phyloP scores from a whole-genome alignment of 2,797 vertebrate species.

The Rhinichthys osculus region DNA sequence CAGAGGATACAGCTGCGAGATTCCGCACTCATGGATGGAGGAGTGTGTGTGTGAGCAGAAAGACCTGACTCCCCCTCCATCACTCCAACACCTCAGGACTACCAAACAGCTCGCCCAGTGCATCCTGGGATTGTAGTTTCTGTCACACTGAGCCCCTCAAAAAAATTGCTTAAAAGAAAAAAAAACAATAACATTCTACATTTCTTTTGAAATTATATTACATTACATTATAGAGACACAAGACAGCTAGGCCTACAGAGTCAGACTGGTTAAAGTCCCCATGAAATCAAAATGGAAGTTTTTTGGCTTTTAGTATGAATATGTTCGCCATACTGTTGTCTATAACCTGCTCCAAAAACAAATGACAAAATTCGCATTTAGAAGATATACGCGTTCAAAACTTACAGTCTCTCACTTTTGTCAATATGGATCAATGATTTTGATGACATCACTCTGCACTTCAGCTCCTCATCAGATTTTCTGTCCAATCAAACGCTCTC shows the following conservation, averaged over 20 bases:
- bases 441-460: too few relatives aligned
- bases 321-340: neutral
- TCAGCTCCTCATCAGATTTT: too few relatives aligned
- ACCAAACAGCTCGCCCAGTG: constrained; percentile 57
- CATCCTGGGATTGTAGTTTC: constrained; percentile 72
- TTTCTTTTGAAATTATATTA: neutral
- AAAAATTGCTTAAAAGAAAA: neutral
- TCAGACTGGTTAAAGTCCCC: neutral
- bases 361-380: neutral
- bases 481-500: too few relatives aligned
- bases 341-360: neutral
- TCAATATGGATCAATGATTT: too few relatives aligned
- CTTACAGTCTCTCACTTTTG: too few relatives aligned
- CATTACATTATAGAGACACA: neutral
- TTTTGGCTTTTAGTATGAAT: neutral
- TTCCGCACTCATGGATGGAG: constrained; percentile 65
- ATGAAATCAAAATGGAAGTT: neutral
- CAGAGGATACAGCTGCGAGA: constrained; percentile 61
- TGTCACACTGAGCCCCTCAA: neutral
- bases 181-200: neutral
- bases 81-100: constrained; percentile 67
- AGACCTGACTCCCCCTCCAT: constrained; percentile 70
- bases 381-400: neutral
- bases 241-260: too few relatives aligned
- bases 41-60: constrained; percentile 46